phyloP scores from a whole-genome alignment of 2,888 invertebrate genomes.

The Cataglyphis rosenhaueri region DNA sequence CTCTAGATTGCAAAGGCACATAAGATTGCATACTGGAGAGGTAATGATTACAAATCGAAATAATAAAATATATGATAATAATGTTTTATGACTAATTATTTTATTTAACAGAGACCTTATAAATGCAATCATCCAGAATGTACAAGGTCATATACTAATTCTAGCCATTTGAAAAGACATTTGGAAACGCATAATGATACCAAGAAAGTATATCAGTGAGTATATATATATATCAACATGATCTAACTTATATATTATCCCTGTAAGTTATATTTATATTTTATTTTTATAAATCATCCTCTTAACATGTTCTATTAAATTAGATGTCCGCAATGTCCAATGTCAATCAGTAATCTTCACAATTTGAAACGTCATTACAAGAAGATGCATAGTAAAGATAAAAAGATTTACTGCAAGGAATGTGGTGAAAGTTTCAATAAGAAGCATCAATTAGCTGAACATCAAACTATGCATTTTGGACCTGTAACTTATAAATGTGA shows the following conservation, averaged over 20 bases:
- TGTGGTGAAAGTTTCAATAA: constrained; percentile 87
- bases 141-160: constrained; percentile 88
- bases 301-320: constrained; percentile 32
- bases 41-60: constrained; percentile 84
- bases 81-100: not conserved
- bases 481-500: constrained; percentile 86
- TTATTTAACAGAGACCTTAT: constrained; percentile 86
- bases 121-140: constrained; percentile 88
- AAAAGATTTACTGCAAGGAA: constrained; percentile 85
- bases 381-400: constrained; percentile 84
- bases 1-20: constrained; percentile 87
- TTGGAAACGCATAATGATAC: constrained; percentile 86
- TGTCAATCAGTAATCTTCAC: constrained; percentile 86
- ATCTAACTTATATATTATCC: not conserved
- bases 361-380: constrained; percentile 88
- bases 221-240: constrained; percentile 56
- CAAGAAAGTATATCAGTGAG: constrained; percentile 75
- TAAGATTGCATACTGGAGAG: constrained; percentile 87
- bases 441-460: constrained; percentile 87
- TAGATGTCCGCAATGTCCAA: constrained; percentile 85
- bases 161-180: constrained; percentile 89
- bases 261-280: constrained; percentile 2
- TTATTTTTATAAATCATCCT: not conserved
- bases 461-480: constrained; percentile 87
- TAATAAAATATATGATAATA: not conserved